Evolutionary conservation across 2,113 vertebrate species (phyloP).

Genomic region (Vidua chalybeata): DNA sequence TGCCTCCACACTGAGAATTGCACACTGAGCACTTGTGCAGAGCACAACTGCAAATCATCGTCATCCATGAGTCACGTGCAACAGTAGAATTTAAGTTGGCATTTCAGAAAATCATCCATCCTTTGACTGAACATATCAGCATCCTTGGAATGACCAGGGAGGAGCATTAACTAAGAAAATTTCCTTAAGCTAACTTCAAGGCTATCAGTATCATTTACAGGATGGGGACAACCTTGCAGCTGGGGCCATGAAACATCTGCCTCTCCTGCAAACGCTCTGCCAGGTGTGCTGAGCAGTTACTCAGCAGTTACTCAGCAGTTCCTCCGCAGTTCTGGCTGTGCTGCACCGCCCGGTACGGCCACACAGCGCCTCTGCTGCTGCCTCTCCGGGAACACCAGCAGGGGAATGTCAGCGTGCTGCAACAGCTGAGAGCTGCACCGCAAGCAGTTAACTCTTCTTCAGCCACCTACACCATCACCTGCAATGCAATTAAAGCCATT

Average conservation of each 20-base stretch:
- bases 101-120: neutral
- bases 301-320: neutral
- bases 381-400: rapidly evolving
- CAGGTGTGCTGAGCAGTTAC: neutral
- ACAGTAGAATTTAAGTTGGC: neutral
- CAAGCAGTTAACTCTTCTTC: neutral
- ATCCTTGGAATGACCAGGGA: neutral
- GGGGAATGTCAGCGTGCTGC: neutral
- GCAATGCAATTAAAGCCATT: neutral
- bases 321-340: rapidly evolving
- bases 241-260: neutral
- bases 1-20: neutral
- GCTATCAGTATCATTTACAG: neutral
- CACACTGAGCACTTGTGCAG: neutral
- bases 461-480: neutral
- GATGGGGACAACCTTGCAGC: neutral
- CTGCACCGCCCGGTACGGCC: rapidly evolving
- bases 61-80: neutral
- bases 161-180: neutral
- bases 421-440: neutral
- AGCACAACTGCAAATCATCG: rapidly evolving
- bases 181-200: neutral
- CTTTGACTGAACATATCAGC: neutral
- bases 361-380: neutral
- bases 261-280: neutral